Evolutionary conservation across 2,797 vertebrate species (phyloP).

Genomic region (Eulemur rubriventer): DNA sequence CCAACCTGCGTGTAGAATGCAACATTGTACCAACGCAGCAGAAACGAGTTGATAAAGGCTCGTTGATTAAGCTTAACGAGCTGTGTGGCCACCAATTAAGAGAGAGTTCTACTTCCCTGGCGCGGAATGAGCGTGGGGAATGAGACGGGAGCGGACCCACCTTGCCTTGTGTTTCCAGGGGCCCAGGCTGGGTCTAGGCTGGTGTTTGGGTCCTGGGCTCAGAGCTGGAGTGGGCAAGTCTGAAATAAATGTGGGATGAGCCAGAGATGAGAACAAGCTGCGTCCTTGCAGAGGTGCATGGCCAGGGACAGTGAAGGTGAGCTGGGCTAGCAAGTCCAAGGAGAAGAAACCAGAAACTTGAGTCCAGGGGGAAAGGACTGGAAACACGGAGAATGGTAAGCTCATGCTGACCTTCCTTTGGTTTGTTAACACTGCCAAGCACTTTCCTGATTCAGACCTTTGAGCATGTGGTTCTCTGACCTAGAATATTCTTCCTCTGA

Average conservation of each 20-base stretch:
- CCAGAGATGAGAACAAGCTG: background rate
- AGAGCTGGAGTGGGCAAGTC: background rate
- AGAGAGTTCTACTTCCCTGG: background rate
- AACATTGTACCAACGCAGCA: background rate
- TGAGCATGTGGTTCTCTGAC: background rate
- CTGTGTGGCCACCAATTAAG: conserved; percentile 35
- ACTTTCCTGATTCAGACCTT: background rate
- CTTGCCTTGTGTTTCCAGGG: background rate
- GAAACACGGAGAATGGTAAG: background rate
- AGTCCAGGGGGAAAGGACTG: background rate
- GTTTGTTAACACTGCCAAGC: background rate
- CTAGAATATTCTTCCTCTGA: background rate
- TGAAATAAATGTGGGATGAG: background rate
- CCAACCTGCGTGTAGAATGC: background rate
- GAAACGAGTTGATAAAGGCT: conserved; percentile 26
- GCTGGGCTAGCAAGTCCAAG: background rate
- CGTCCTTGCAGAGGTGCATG: background rate
- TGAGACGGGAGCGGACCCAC: background rate
- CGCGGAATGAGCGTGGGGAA: background rate
- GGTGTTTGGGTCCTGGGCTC: background rate
- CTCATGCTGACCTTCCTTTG: background rate
- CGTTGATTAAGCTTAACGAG: conserved; percentile 60
- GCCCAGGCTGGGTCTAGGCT: background rate
- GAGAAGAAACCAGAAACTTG: background rate
- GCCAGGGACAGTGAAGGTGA: background rate